These are phyloP conservation scores for Caenorhabditis angaria DNA, from an alignment of 2,888 invertebrate species.

Conservation along the genomic window DNA sequence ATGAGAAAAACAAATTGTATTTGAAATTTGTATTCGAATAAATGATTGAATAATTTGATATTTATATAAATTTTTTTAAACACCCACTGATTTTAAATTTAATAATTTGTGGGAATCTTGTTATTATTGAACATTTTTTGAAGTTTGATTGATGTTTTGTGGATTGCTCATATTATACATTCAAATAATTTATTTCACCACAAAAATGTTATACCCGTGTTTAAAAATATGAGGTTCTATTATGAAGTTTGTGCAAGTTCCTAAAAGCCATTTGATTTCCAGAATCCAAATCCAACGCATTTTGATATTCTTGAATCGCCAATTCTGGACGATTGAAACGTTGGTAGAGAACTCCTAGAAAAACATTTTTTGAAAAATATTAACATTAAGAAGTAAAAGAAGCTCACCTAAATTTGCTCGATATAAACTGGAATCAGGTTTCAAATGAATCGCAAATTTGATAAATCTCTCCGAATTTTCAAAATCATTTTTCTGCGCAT, in stretches of 20 bases:
- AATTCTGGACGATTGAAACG: conserved; percentile 35
- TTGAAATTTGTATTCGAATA: too few relatives aligned
- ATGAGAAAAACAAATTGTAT: too few relatives aligned
- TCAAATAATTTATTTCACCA: background rate
- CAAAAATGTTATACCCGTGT: background rate
- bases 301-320: conserved; percentile 38
- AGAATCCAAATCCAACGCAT: conserved; percentile 30
- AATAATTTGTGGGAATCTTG: too few relatives aligned
- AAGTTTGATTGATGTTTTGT: too few relatives aligned
- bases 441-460: conserved; percentile 80
- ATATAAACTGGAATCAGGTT: conserved; percentile 82
- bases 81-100: too few relatives aligned
- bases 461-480: conserved; percentile 85
- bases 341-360: conserved; percentile 54
- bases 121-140: too few relatives aligned
- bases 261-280: conserved; percentile 12
- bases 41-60: too few relatives aligned
- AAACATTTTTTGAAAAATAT: background rate
- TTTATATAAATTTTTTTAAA: too few relatives aligned
- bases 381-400: background rate
- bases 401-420: conserved; percentile 86
- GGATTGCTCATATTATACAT: too few relatives aligned
- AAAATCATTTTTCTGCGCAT: conserved; percentile 84
- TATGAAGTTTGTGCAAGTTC: conserved; percentile 12
- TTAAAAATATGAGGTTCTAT: background rate